Evolutionary conservation across 2,113 vertebrate genomes (phyloP), one percentile per base, ranked within the genome.

Genomic region (Tyto alba): DNA sequence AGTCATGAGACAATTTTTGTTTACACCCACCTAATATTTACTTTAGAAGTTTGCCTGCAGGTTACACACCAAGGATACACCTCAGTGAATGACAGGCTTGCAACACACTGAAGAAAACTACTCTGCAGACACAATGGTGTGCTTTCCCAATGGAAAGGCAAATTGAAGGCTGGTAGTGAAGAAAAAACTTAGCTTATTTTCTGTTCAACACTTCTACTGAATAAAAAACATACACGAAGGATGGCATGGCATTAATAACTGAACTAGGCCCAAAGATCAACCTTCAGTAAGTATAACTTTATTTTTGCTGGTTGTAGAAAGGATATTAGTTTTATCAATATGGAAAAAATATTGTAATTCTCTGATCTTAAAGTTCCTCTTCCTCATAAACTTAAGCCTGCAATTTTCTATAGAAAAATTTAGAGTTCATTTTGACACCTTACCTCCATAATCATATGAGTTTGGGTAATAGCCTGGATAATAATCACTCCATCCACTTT

Each of bases 401-500:
- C 5, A 53, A 18, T 41, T 90, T 80, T 45, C 48, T 32, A 30
- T 2, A 18, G 45, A 59, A 76, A 85, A 72, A 43, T 11, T 43
- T 29, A 79, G 57, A 79, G 20, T 9, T 91, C 8, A 60, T 56
- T 66, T 48, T 62, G 68, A 68, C 29, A 85, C 29, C 56, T 87
- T 88, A 98, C 98, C 98, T 97, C 96, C 97, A 7, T 98, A 99
- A 66, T 99, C 98, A 60, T 99, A 99, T 1, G 98, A 98, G 86
- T 98, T 96, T 34, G 98, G 94, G 91, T 98, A 98, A 74, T 99
- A 99, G 48, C 98, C 98, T 84, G 98, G 94, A 94, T 99, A 99
- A 97, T 99, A 99, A 48, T 98, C 98, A 52, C 90, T 98, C 98
- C 98, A 99, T 76, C 98, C 99, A 30, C 98, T 74, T 97, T 97